phyloP scores from a whole-genome alignment of 2,888 invertebrate genomes.

The Drymonia ruficornis region DNA sequence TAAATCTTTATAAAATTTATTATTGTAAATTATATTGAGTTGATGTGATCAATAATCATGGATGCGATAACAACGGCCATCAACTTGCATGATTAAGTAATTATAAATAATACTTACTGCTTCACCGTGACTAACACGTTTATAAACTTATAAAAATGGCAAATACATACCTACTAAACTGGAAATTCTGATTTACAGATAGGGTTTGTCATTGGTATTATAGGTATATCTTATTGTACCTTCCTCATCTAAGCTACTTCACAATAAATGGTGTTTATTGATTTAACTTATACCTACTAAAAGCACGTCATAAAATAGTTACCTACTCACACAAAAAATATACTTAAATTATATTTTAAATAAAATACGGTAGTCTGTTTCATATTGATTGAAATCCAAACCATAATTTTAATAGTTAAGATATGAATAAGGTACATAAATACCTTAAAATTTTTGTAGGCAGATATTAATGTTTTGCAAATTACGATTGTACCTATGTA shows the following conservation, averaged over 20 bases:
- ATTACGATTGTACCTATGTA: conserved; percentile 18
- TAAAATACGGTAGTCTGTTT: neutral
- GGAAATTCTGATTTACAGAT: neutral
- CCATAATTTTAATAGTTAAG: neutral
- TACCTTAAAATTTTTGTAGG: neutral
- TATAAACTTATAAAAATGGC: neutral
- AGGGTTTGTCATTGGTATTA: neutral
- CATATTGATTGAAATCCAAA: neutral
- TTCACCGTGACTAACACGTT: too few relatives aligned
- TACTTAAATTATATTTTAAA: neutral
- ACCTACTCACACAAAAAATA: neutral
- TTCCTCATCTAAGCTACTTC: too few relatives aligned
- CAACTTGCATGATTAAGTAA: neutral
- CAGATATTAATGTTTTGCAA: conserved; percentile 2
- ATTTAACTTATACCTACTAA: neutral
- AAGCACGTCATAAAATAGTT: too few relatives aligned
- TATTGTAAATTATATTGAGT: neutral
- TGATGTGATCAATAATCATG: conserved; percentile 13
- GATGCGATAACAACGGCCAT: conserved; percentile 11
- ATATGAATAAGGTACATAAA: neutral
- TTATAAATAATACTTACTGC: neutral
- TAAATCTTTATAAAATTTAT: conserved; percentile 20
- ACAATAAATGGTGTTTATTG: neutral
- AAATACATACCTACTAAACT: neutral
- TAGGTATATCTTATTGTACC: too few relatives aligned